Conservation (phyloP, 2,797 vertebrate genomes). For the Etheostoma nigrum region DNA sequence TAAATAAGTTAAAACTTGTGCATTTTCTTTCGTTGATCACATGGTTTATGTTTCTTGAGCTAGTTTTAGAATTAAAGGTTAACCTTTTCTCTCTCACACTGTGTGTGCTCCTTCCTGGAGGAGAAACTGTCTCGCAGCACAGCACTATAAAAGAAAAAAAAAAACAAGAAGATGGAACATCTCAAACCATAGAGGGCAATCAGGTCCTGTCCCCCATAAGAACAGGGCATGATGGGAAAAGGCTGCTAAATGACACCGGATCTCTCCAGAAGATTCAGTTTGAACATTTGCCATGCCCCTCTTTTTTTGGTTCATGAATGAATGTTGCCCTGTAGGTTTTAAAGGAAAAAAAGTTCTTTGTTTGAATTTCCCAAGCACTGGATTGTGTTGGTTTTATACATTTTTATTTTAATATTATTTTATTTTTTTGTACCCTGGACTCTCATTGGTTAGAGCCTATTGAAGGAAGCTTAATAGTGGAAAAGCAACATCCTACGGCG, state of each 20-base stretch:
- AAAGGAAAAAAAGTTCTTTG: conserved; percentile 87
- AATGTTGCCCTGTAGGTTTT: conserved; percentile 94
- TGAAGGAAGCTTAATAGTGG: conserved; percentile 92
- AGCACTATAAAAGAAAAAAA: conserved; percentile 83
- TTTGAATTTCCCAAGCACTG: conserved; percentile 96
- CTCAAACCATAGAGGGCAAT: conserved; percentile 86
- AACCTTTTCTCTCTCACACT: conserved; percentile 95
- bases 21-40: conserved; percentile 94
- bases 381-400: conserved; percentile 90
- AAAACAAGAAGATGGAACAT: conserved; percentile 84
- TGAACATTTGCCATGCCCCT: conserved; percentile 88
- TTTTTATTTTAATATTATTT: conserved; percentile 87
- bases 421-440: conserved; percentile 89
- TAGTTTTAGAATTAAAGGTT: conserved; percentile 98
- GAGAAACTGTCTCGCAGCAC: conserved; percentile 96
- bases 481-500: conserved; percentile 91
- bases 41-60: conserved; percentile 96
- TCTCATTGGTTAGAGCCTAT: conserved; percentile 92
- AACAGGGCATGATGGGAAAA: conserved; percentile 90
- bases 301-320: conserved; percentile 92
- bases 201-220: conserved; percentile 88
- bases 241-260: conserved; percentile 85
- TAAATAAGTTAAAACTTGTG: conserved; percentile 99
- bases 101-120: conserved; percentile 99
- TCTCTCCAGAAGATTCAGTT: conserved; percentile 83